A percentile compares a stretch with the other conserved stretches of the same genome.
Conservation (phyloP, 1,140 invertebrate genomes). For the Phenacoccus solenopsis region DNA sequence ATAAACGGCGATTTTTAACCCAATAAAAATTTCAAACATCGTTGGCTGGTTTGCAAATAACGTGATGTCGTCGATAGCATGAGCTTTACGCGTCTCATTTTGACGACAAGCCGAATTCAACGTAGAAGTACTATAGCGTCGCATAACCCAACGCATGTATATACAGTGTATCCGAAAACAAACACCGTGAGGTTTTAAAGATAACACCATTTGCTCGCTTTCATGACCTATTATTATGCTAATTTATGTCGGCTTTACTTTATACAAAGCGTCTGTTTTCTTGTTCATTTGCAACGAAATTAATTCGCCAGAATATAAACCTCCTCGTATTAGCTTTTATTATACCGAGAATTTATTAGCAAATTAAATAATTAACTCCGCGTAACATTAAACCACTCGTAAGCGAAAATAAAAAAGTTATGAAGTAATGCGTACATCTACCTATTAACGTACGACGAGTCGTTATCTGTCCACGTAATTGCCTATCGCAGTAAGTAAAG, state of each 20-base stretch:
- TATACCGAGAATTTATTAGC: neutral
- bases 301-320: neutral
- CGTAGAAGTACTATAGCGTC: too few relatives aligned
- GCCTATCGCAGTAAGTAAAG: too few relatives aligned
- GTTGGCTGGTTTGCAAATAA: too few relatives aligned
- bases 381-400: neutral
- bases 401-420: neutral
- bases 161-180: neutral
- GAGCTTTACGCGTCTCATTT: too few relatives aligned
- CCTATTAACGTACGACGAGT: too few relatives aligned
- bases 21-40: too few relatives aligned
- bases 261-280: neutral
- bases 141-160: too few relatives aligned
- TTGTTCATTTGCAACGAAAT: neutral
- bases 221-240: constrained; percentile 2
- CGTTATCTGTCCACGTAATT: too few relatives aligned
- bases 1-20: too few relatives aligned
- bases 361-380: neutral
- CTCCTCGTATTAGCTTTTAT: neutral
- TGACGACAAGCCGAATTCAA: too few relatives aligned
- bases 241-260: neutral
- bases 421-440: too few relatives aligned
- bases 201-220: neutral
- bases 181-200: neutral
- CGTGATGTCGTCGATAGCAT: too few relatives aligned